A percentile compares a stretch with the other conserved stretches of the same genome.
Conservation (phyloP, 2,888 invertebrate genomes). For the Oscheius onirici region DNA sequence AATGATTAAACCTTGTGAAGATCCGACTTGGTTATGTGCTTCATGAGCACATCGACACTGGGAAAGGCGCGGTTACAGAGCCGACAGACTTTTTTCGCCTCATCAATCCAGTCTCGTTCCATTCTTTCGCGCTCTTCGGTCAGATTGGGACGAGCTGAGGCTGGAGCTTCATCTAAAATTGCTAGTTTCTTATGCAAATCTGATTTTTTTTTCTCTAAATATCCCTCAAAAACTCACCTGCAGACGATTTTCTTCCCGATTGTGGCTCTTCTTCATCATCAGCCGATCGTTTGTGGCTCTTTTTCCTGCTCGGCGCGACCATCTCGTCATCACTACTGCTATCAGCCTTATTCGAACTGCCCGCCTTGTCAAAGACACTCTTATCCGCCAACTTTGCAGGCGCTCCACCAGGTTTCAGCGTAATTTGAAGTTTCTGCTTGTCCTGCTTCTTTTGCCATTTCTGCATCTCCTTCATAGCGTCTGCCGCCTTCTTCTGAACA, state of each 20-base stretch:
- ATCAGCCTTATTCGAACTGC: constrained; percentile 7
- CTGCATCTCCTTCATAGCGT: constrained; percentile 80
- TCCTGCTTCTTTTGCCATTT: constrained; percentile 96
- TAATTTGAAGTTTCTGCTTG: constrained; percentile 78
- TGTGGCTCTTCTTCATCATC: constrained; percentile 18
- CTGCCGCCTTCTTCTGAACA: constrained; percentile 71
- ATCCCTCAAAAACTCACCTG: too few species aligned
- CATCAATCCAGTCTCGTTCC: constrained; percentile 69
- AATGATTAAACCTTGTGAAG: constrained; percentile 83
- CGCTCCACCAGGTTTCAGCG: constrained; percentile 39
- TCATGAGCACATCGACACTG: constrained; percentile 85
- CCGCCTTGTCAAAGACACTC: constrained; percentile 42
- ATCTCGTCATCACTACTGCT: not conserved
- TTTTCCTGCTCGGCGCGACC: not conserved
- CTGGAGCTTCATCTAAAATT: too few species aligned
- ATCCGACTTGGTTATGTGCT: constrained; percentile 89
- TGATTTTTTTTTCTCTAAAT: too few species aligned
- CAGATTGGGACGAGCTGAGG: not conserved
- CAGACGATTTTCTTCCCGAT: too few species aligned
- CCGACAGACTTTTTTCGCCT: constrained; percentile 77
- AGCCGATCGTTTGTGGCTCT: not conserved
- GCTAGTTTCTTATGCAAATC: too few species aligned
- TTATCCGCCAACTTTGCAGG: constrained; percentile 39
- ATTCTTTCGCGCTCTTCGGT: constrained; percentile 35
- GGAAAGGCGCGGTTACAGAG: constrained; percentile 94